phyloP scores from a whole-genome alignment of 92 coral and sea anemone species.

The Porites rus region DNA sequence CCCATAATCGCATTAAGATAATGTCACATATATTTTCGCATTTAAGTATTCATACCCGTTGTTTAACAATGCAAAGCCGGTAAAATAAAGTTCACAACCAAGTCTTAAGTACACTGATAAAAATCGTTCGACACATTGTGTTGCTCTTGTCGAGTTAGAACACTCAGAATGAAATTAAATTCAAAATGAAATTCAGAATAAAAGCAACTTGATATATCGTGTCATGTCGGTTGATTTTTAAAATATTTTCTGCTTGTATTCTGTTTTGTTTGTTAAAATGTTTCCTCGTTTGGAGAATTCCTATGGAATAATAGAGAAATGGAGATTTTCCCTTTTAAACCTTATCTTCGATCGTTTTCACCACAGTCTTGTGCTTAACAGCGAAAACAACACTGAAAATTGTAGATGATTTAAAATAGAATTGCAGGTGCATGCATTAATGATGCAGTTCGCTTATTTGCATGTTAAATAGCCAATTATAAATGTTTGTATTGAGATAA shows the following conservation, averaged over 20 bases:
- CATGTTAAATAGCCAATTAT: conserved; percentile 12
- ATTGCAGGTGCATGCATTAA: conserved; percentile 23
- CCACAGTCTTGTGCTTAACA: too few relatives aligned
- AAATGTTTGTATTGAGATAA: background rate
- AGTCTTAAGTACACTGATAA: background rate
- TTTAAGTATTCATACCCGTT: background rate
- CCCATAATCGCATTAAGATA: background rate
- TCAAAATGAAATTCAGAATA: too few relatives aligned
- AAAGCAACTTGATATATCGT: too few relatives aligned
- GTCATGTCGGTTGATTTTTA: background rate
- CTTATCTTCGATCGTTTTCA: too few relatives aligned
- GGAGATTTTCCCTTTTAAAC: too few relatives aligned
- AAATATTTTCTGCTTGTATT: too few relatives aligned
- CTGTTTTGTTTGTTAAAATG: too few relatives aligned
- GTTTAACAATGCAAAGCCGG: background rate
- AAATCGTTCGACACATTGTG: background rate
- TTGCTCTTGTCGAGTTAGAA: background rate
- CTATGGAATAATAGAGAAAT: too few relatives aligned
- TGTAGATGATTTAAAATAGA: background rate
- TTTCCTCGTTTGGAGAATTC: too few relatives aligned
- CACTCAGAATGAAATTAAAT: background rate
- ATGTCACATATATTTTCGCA: background rate
- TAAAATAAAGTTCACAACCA: background rate
- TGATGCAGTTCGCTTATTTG: conserved; percentile 15
- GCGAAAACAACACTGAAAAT: background rate